Base-by-base conservation (phyloP, 1,140 invertebrate genomes). In the Theocolax elegans region DNA sequence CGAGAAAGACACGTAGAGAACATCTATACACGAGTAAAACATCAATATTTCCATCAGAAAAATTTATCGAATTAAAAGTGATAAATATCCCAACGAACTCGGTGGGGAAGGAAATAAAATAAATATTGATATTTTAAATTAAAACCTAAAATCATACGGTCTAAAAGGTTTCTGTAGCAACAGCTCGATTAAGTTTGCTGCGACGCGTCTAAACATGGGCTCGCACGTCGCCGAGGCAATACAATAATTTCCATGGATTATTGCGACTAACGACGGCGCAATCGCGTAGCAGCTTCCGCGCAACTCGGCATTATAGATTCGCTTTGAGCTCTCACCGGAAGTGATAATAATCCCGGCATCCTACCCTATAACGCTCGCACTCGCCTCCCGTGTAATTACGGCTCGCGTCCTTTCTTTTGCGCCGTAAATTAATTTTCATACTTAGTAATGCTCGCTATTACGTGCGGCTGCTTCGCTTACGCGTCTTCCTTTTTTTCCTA, bases 241-340 rank as follows among this genome's bases (percentile, higher is more conserved):
- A 56, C 51, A 48, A 64, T 71, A 64, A 64, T 65, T 63, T 46
- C 46, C 51, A 19, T 25, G 62, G 42, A 54, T 64, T 63, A 71
- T 48, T 71, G 29, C 40, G 8, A 25, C 12, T 25, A n/a, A 53
- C 10, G 70, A 25, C 72, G 74, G 76, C 63, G 67, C 59, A 78
- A 74, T 51, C 40, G 53, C 51, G 35, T 72, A 66, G 67, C 72
- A 72, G 73, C 74, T 79, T 79, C 77, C 77, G 75, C 35, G 73
- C 65, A 53, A 17, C 44, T 25, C 60, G 71, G 59, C 72, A 63
- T 73, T 73, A 78, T 77, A 77, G 78, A 78, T 80, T 74, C 72
- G 75, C 74, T 79, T 74, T 76, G 74, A 31, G 29, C 72, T 40
- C 69, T 40, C 70, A 74, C 72, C 79, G 80, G 80, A 81, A 79